A percentile compares a stretch with the other conserved stretches of the same genome.
Evolutionary conservation across 2,113 vertebrate genomes (phyloP).

Genomic region (Hemiprocne comata): DNA sequence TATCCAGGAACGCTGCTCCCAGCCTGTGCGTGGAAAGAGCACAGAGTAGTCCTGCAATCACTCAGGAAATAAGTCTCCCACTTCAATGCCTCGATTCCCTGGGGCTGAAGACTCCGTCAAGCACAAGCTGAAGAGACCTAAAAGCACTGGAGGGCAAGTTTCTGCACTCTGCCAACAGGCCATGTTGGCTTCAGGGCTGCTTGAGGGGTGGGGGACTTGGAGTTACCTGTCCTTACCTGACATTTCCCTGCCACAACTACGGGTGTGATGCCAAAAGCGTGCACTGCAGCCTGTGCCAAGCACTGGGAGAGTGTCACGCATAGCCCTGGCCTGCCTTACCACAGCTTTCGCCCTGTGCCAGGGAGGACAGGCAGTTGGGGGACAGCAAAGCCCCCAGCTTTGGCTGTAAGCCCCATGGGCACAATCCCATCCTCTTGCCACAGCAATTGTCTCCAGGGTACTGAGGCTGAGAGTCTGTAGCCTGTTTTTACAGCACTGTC

Average conservation of each 20-base stretch:
- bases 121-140: background rate
- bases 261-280: rapidly evolving
- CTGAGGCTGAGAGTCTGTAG: background rate
- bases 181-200: rapidly evolving
- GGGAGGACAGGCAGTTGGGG: background rate
- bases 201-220: background rate
- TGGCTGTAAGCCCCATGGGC: too few species aligned
- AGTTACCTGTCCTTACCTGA: background rate
- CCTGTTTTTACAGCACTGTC: background rate
- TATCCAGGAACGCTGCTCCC: too few species aligned
- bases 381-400: background rate
- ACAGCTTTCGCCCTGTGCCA: rapidly evolving
- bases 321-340: rapidly evolving
- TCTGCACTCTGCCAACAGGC: rapidly evolving
- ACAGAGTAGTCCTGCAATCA: rapidly evolving
- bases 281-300: rapidly evolving
- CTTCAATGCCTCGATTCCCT: background rate
- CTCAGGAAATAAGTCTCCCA: background rate
- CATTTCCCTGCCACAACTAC: rapidly evolving
- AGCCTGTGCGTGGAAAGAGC: rapidly evolving
- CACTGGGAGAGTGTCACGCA: rapidly evolving
- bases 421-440: background rate
- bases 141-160: background rate
- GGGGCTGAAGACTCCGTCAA: background rate
- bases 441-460: background rate